Percentiles rank a stretch among this genome's conserved stretches.
Conservation (phyloP, 92 coral and sea anemone genomes). For the Actinostola sp. region DNA sequence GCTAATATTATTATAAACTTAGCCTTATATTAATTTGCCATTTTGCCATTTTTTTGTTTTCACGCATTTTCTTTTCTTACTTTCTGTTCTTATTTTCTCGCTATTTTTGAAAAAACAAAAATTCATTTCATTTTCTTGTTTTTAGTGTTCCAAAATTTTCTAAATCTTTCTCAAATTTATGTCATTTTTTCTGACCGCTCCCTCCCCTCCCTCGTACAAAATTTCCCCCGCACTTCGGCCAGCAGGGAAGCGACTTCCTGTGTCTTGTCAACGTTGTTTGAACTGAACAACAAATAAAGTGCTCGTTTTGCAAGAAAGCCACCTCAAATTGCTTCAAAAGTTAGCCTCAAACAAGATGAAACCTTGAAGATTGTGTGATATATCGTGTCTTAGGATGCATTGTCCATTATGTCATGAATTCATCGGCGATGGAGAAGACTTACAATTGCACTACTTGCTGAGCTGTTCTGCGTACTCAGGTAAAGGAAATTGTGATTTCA, state of each 20-base stretch:
- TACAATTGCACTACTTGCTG: slow-evolving; percentile 83
- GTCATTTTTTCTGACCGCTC: no score
- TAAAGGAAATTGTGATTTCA: slow-evolving; percentile 5
- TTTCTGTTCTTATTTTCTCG: no score
- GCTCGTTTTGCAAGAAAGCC: slow-evolving; percentile 1
- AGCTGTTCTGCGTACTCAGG: slow-evolving; percentile 68
- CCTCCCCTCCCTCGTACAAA: slow-evolving; percentile 3
- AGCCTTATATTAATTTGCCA: no score
- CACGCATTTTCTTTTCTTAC: no score
- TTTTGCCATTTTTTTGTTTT: no score
- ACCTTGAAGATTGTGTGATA: background rate
- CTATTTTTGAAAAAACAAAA: no score
- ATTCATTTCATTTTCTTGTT: no score
- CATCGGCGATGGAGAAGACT: slow-evolving; percentile 56
- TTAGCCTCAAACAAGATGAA: background rate
- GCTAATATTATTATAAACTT: no score
- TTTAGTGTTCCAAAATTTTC: no score
- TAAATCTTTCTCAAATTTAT: no score
- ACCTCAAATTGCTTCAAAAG: background rate
- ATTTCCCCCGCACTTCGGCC: background rate
- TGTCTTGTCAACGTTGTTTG: slow-evolving; percentile 46
- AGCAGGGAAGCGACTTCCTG: slow-evolving; percentile 10
- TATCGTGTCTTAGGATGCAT: slow-evolving; percentile 55
- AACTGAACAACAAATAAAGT: slow-evolving; percentile 20
- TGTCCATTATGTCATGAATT: slow-evolving; percentile 86